Evolutionary conservation across 2,888 invertebrate species (phyloP), one percentile per base, ranked within the genome.

Genomic region (Cyclophora punctaria): DNA sequence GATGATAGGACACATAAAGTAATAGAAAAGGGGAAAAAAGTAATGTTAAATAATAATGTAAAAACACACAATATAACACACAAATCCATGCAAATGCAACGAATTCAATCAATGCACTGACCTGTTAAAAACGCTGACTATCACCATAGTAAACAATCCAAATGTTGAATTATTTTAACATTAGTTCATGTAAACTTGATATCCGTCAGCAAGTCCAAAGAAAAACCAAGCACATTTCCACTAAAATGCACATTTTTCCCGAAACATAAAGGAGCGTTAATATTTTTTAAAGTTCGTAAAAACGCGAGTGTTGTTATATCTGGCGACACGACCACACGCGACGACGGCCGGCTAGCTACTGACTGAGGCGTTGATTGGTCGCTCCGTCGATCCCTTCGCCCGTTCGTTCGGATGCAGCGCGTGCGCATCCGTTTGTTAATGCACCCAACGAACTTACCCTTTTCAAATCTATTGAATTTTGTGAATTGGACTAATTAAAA

Each of bases 71-170:
- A n/a, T n/a, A n/a, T n/a, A n/a, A n/a, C n/a, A n/a, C 49, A 47
- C 45, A n/a, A 47, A 44, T 44, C 46, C 57, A 61, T 59, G 59
- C 56, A 59, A 52, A 59, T 54, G 52, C 53, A 56, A 49, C 52
- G 53, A 57, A 59, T 57, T 59, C 53, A 53, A 55, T 48, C 46
- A 56, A 61, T 57, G 51, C 56, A 78, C 84, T 79, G 68, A 87
- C 87, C 87, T 87, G 80, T 83, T 88, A 73, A 88, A 88, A 70
- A 88, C 87, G 75, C 87, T 80, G 75, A 88, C 86, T 71, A 88
- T 87, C 75, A 88, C 87, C 87, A 88, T 88, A 79, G 73, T 86
- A 78, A 81, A 82, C 73, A 81, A 85, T 84, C 86, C 85, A 76
- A 70, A 59, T 62, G 60, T 62, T 66, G 65, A 66, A 65, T 66